These are phyloP conservation scores for Perccottus glenii DNA, from an alignment of 2,113 vertebrate species.

Conservation along the genomic window DNA sequence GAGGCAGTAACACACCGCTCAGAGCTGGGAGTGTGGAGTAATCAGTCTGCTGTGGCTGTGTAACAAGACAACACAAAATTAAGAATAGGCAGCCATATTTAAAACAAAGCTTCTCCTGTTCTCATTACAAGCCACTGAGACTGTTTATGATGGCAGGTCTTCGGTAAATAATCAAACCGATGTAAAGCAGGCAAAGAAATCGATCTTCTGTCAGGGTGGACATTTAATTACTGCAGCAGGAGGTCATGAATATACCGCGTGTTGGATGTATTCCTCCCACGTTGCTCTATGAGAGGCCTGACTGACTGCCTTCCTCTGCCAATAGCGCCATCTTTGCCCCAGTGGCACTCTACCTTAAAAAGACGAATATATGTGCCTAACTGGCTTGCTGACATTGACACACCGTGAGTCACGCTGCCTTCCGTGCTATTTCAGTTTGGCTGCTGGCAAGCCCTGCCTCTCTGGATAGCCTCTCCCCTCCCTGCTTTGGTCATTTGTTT, in stretches of 20 bases:
- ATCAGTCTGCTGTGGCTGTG: slow-evolving; percentile 15
- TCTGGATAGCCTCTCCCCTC: slow-evolving; percentile 28
- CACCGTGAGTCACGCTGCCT: slow-evolving; percentile 62
- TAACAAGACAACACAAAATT: slow-evolving; percentile 21
- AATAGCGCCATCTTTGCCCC: slow-evolving; percentile 49
- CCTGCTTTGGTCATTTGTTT: slow-evolving; percentile 64
- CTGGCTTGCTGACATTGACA: slow-evolving; percentile 68
- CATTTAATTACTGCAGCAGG: slow-evolving; percentile 41
- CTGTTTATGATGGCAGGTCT: slow-evolving; percentile 22
- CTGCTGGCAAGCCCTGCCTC: slow-evolving; percentile 49
- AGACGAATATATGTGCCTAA: slow-evolving; percentile 57
- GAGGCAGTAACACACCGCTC: slow-evolving; percentile 15
- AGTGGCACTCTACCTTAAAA: slow-evolving; percentile 60
- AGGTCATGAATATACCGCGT: slow-evolving; percentile 25
- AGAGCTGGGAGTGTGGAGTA: slow-evolving; percentile 16
- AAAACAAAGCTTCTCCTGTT: slow-evolving; percentile 6
- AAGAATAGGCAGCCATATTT: slow-evolving; percentile 25
- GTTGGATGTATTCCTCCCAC: slow-evolving; percentile 38
- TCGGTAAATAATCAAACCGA: slow-evolving; percentile 35
- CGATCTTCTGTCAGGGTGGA: slow-evolving; percentile 37
- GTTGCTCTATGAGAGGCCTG: slow-evolving; percentile 44
- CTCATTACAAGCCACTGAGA: slow-evolving; percentile 15
- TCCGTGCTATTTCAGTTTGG: slow-evolving; percentile 55
- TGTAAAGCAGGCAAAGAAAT: slow-evolving; percentile 31
- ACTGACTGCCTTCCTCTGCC: slow-evolving; percentile 55